These are phyloP conservation scores for Heterodera filipjevi DNA, from an alignment of 2,888 invertebrate genomes.

Conservation along the genomic window DNA sequence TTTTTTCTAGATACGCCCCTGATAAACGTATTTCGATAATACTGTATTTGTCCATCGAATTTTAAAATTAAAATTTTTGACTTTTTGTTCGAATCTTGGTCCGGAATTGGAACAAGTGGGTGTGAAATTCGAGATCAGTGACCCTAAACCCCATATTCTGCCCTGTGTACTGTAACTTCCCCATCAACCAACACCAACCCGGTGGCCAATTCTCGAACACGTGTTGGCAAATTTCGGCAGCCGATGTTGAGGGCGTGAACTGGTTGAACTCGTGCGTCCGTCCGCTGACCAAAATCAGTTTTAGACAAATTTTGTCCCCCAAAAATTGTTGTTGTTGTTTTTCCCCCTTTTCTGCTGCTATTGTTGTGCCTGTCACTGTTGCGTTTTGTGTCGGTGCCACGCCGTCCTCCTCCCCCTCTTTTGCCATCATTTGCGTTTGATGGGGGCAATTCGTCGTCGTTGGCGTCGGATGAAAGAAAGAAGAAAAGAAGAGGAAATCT, in stretches of 20 bases:
- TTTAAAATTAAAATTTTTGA: too few species aligned
- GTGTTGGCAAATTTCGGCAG: slow-evolving; percentile 96
- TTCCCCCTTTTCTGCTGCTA: not conserved
- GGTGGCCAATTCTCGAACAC: slow-evolving; percentile 99
- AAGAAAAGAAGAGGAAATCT: too few species aligned
- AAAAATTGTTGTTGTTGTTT: not conserved
- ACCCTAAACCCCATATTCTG: too few species aligned
- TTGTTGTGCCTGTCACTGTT: not conserved
- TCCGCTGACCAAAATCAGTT: slow-evolving; percentile 96
- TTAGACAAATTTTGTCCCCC: slow-evolving; percentile 69
- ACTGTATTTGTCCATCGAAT: too few species aligned
- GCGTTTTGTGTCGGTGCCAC: not conserved
- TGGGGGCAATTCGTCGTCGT: not conserved
- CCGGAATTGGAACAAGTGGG: too few species aligned
- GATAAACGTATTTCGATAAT: too few species aligned
- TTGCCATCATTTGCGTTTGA: not conserved
- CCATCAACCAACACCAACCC: slow-evolving; percentile 73
- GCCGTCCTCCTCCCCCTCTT: not conserved
- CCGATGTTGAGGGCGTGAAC: slow-evolving; percentile 93
- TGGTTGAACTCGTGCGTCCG: slow-evolving; percentile 95
- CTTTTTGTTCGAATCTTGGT: too few species aligned
- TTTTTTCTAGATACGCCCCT: too few species aligned
- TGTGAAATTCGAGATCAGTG: too few species aligned
- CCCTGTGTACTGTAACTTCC: slow-evolving; percentile 5
- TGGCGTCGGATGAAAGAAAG: not conserved